Conservation (phyloP, 2,888 invertebrate species). For the Epinotia nisella region DNA sequence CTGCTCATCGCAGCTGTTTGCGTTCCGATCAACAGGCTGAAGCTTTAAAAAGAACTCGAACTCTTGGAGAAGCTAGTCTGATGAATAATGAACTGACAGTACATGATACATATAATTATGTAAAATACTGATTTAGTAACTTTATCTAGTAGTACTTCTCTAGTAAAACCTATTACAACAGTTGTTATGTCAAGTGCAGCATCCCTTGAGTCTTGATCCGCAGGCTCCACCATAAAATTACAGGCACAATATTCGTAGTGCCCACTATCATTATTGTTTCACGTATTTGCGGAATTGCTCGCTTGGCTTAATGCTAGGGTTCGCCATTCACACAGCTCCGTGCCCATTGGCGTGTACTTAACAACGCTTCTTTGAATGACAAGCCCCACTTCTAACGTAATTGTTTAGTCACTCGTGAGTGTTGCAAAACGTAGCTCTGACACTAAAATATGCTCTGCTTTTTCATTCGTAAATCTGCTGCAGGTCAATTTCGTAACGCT, state of each 20-base stretch:
- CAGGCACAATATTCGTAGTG: slow-evolving; percentile 65
- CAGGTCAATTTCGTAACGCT: background rate
- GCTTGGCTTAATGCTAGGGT: slow-evolving; percentile 64
- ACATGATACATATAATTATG: background rate
- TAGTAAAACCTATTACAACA: background rate
- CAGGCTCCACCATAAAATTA: slow-evolving; percentile 59
- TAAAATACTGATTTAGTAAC: background rate
- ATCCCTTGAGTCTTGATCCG: slow-evolving; percentile 6
- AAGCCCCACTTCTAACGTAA: slow-evolving; percentile 68
- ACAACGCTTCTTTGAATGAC: slow-evolving; percentile 71
- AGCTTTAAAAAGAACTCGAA: background rate
- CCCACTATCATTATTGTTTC: slow-evolving; percentile 75
- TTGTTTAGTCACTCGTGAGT: slow-evolving; percentile 64
- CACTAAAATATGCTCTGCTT: slow-evolving; percentile 32
- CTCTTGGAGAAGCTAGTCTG: background rate
- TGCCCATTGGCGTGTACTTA: slow-evolving; percentile 65
- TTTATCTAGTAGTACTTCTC: background rate
- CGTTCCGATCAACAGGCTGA: background rate
- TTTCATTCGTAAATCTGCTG: slow-evolving; percentile 49
- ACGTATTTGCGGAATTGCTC: slow-evolving; percentile 71
- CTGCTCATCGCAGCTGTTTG: too few relatives aligned
- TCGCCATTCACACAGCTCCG: slow-evolving; percentile 67
- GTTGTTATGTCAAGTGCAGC: background rate
- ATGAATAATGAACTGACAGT: background rate
- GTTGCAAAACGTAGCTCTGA: slow-evolving; percentile 37